Conservation (phyloP, 2,888 invertebrate species). For the Carabus problematicus region DNA sequence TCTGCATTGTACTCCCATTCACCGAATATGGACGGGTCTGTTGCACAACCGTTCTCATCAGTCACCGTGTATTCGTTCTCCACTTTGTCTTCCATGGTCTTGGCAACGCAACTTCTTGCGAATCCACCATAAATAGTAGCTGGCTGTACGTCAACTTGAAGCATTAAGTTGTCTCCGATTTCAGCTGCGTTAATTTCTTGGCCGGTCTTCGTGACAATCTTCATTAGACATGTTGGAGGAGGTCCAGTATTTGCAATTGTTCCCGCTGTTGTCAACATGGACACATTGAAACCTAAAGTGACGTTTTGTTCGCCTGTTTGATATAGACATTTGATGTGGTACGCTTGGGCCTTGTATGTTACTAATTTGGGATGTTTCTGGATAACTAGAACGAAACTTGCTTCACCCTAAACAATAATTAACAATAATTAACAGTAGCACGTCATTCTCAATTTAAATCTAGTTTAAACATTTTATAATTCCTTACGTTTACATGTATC, state of each 20-base stretch:
- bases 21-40: slow-evolving; percentile 90
- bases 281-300: slow-evolving; percentile 91
- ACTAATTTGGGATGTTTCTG: slow-evolving; percentile 96
- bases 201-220: slow-evolving; percentile 85
- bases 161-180: slow-evolving; percentile 87
- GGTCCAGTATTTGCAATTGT: slow-evolving; percentile 95
- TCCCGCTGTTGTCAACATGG: slow-evolving; percentile 93
- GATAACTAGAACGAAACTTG: slow-evolving; percentile 91
- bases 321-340: slow-evolving; percentile 95
- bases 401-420: slow-evolving; percentile 73
- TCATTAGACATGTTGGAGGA: slow-evolving; percentile 91
- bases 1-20: slow-evolving; percentile 92
- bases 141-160: slow-evolving; percentile 62
- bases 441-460: neutral
- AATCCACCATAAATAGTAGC: slow-evolving; percentile 89
- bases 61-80: slow-evolving; percentile 93
- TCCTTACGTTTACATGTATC: slow-evolving; percentile 85
- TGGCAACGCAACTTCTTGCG: slow-evolving; percentile 91
- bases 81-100: slow-evolving; percentile 86
- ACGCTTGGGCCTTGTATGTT: slow-evolving; percentile 93
- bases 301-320: slow-evolving; percentile 93
- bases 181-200: slow-evolving; percentile 90
- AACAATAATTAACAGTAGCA: neutral
- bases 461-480: neutral
- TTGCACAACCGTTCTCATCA: slow-evolving; percentile 92